Conservation (phyloP, 2,113 vertebrate species). For the Thoracochromis brauschi region DNA sequence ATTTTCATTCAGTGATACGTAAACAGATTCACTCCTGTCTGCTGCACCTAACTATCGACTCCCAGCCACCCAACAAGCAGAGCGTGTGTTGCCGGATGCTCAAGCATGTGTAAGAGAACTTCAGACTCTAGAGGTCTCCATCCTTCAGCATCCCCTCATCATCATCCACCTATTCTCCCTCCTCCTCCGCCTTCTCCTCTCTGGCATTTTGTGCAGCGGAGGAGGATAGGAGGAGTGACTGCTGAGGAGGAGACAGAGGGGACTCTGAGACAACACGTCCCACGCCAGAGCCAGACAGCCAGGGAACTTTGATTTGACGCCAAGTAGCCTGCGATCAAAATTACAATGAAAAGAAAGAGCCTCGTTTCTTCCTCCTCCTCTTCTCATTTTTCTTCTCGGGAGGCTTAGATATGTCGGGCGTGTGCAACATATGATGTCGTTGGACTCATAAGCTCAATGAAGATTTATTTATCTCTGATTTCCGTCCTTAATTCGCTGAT, state of each 20-base stretch:
- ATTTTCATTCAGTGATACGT: neutral
- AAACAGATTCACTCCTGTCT: neutral
- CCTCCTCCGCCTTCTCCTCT: slow-evolving; percentile 42
- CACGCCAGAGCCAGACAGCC: slow-evolving; percentile 44
- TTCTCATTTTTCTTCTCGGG: neutral
- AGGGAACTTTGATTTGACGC: slow-evolving; percentile 65
- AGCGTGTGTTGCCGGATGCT: slow-evolving; percentile 4
- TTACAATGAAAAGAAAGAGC: slow-evolving; percentile 38
- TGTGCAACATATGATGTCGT: slow-evolving; percentile 60
- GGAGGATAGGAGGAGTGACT: slow-evolving; percentile 54
- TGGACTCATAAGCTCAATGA: slow-evolving; percentile 48
- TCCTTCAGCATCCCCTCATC: slow-evolving; percentile 72
- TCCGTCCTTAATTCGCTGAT: slow-evolving; percentile 22
- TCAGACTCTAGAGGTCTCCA: slow-evolving; percentile 79
- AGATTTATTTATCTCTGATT: slow-evolving; percentile 36
- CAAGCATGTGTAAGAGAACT: slow-evolving; percentile 52
- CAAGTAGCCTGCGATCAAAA: slow-evolving; percentile 29
- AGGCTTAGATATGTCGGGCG: slow-evolving; percentile 46
- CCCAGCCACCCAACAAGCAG: neutral
- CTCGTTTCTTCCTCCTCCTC: slow-evolving; percentile 2
- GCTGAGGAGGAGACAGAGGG: slow-evolving; percentile 57
- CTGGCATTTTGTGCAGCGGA: slow-evolving; percentile 62
- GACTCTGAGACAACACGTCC: slow-evolving; percentile 62
- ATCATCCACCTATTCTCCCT: slow-evolving; percentile 48
- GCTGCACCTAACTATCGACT: neutral